Evolutionary conservation across 2,888 invertebrate species (phyloP), one percentile per base, ranked within the genome.

Genomic region (Drosophila algonquin): DNA sequence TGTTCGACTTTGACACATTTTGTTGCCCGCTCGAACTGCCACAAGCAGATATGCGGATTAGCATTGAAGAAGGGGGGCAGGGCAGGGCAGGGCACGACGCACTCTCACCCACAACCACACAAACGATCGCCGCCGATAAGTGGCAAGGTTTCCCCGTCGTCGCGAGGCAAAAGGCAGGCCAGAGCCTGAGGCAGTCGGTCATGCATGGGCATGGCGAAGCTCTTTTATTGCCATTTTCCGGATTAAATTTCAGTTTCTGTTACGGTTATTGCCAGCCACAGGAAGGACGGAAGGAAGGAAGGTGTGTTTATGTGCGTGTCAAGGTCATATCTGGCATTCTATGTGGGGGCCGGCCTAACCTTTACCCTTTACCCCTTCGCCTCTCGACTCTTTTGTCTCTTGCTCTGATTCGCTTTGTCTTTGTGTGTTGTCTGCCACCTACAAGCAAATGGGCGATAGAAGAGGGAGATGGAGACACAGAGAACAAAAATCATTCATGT

Each of bases 301-400:
- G 87, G 86, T 81, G 85, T 87, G 82, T 69, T 64, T 58, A 12
- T 60, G 53, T 61, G 67, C 85, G 77, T 85, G 85, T 86, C 85
- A 85, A 85, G 85, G 85, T 85, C 85, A 87, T 81, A 78, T 71
- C 65, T 78, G 88, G 83, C 87, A 81, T 88, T 85, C 81, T 69
- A 71, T 35, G 24, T 6, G n/a, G 35, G 35, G 35, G 35, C 35
- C 35, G n/a, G n/a, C n/a, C n/a, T n/a, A n/a, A n/a, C n/a, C n/a
- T n/a, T n/a, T 7, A 40, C n/a, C 40, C 40, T 40, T n/a, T 40
- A 40, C 40, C 40, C 40, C 7, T 40, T 40, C 57, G 2, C 10
- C 40, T 16, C 16, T 48, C 40, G 46, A 58, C 24, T 16, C 46
- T 46, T 40, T 27, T 55, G 55, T 50, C 35, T 14, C 40, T 14